These are phyloP conservation scores for Psittacula echo DNA, from an alignment of 2,797 vertebrate genomes.

Conservation along the genomic window DNA sequence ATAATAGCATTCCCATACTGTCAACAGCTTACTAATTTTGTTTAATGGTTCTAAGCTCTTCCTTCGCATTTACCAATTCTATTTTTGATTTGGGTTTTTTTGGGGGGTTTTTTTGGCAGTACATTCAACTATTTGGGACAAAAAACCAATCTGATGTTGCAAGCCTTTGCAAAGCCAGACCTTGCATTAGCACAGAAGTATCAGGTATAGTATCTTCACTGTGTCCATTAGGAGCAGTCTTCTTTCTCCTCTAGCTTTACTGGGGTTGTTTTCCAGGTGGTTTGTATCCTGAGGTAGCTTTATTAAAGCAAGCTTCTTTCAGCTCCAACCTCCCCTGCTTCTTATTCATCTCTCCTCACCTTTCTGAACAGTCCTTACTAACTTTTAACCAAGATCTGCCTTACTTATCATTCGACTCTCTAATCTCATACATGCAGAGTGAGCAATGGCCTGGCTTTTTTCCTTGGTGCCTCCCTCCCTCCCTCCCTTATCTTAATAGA, in stretches of 20 bases:
- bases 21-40: not conserved
- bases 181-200: slow-evolving; percentile 78
- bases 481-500: not conserved
- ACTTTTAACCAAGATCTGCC: not conserved
- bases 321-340: not conserved
- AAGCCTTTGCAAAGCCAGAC: slow-evolving; percentile 82
- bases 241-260: not conserved
- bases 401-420: not conserved
- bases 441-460: not conserved
- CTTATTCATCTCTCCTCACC: not conserved
- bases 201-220: slow-evolving; percentile 81
- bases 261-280: not conserved
- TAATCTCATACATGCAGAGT: not conserved
- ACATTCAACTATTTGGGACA: slow-evolving; percentile 93
- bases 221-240: not conserved
- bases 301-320: not conserved
- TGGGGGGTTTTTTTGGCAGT: slow-evolving; percentile 69
- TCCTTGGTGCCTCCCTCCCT: not conserved
- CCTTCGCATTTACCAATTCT: not conserved
- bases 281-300: not conserved
- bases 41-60: not conserved
- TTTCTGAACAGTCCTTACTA: not conserved
- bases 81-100: not conserved
- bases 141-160: slow-evolving; percentile 80
- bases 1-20: not conserved